Evolutionary conservation across 2,797 vertebrate genomes (phyloP).

Genomic region (Microchirus variegatus): DNA sequence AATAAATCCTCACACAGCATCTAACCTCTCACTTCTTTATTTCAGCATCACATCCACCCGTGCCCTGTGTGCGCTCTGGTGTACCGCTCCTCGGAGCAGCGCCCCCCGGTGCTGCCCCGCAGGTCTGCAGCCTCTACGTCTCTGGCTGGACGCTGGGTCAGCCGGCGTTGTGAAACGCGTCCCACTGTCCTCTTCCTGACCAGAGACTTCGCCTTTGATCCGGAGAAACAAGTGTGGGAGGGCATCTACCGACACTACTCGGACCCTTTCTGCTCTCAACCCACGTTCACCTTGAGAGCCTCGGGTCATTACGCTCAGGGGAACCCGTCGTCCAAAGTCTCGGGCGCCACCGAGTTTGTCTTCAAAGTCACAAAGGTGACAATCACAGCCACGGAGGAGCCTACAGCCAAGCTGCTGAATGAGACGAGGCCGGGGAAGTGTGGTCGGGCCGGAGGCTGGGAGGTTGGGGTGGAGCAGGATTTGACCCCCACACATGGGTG

Average conservation of each 20-base stretch:
- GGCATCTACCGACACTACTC: constrained; percentile 89
- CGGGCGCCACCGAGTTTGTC: constrained; percentile 83
- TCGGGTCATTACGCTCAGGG: constrained; percentile 84
- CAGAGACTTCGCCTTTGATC: constrained; percentile 85
- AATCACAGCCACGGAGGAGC: constrained; percentile 81
- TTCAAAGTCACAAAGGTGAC: constrained; percentile 86
- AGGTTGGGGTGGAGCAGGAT: constrained; percentile 84
- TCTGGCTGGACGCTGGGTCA: constrained; percentile 87
- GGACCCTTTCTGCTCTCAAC: constrained; percentile 85
- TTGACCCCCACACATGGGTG: constrained; percentile 88
- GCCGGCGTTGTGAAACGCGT: constrained; percentile 85
- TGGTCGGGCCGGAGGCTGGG: constrained; percentile 81
- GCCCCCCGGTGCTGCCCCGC: constrained; percentile 81
- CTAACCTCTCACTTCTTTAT: neutral
- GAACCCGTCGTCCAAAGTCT: constrained; percentile 80
- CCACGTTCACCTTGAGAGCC: constrained; percentile 86
- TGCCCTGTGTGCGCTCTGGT: constrained; percentile 86
- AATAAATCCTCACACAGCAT: neutral
- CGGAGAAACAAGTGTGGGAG: constrained; percentile 83
- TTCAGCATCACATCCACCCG: constrained; percentile 89
- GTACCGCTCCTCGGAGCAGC: constrained; percentile 83
- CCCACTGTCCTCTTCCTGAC: constrained; percentile 90
- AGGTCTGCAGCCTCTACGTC: constrained; percentile 56
- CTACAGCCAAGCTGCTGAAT: constrained; percentile 82
- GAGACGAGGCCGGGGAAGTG: constrained; percentile 83